Base-by-base conservation (phyloP, 2,113 vertebrate genomes). In the Lamprotornis superbus region DNA sequence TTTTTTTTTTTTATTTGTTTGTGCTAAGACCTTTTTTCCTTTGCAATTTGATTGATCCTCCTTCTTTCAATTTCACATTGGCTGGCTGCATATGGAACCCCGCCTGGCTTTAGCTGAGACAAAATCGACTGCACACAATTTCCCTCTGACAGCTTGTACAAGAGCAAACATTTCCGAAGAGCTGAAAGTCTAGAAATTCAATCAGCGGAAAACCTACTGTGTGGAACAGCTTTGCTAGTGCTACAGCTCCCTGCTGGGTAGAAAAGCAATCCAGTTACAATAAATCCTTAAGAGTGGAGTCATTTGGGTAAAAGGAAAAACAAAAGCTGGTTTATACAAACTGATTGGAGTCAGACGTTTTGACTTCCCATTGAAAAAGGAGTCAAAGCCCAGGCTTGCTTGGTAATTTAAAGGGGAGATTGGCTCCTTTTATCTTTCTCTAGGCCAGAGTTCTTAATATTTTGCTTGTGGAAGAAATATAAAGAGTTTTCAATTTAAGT, bases 221-320 rank as follows among this genome's bases (percentile, higher is more conserved):
- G 95, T 97, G 91, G 93, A 95, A 96, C 93, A 94, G 97, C 96
- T 97, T 97, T 97, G 95, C 97, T 94, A 94, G 93, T 80, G 92
- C 95, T 97, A 69, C 91, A 96, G 95, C 93, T 97, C 95, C 97
- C 95, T 93, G 96, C 97, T 97, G 97, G 91, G 97, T 95, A 97
- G 95, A 95, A 97, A 97, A 97, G 97, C 97, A 97, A 96, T 97
- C 95, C 97, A 94, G 97, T 97, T 97, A 97, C 97, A 97, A 97
- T 97, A 97, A 97, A 97, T 97, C 97, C 97, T 97, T 97, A 97
- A 96, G 94, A 97, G 95, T 82, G 83, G 95, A 97, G 96, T 97
- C 95, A 97, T 97, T 97, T 97, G 97, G 95, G 97, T 96, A 97
- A 97, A 97, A 97, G 95, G 94, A 95, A 95, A 97, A 97, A 96